Evolutionary conservation across 2,797 vertebrate genomes (phyloP).

Genomic region (Octomys mimax): DNA sequence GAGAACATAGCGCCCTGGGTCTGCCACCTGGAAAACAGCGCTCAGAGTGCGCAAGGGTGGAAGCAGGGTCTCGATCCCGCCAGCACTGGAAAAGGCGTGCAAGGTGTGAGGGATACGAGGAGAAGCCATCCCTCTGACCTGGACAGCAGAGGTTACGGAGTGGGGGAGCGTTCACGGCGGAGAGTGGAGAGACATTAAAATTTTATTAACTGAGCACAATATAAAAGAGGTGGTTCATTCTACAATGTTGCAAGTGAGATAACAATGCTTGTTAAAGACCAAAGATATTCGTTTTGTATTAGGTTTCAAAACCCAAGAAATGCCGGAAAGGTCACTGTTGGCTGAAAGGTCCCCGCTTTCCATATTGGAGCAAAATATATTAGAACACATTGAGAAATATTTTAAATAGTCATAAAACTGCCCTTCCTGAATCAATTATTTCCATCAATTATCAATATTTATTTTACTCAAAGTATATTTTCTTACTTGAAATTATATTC

Average conservation of each 20-base stretch:
- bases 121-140: background rate
- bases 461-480: slow-evolving; percentile 81
- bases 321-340: slow-evolving; percentile 91
- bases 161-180: background rate
- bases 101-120: background rate
- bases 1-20: background rate
- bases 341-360: slow-evolving; percentile 92
- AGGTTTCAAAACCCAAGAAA: slow-evolving; percentile 85
- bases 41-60: background rate
- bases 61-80: background rate
- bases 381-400: slow-evolving; percentile 74
- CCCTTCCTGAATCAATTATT: background rate
- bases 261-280: slow-evolving; percentile 41
- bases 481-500: background rate
- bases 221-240: background rate
- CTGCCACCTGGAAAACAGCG: background rate
- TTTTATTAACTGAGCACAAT: slow-evolving; percentile 16
- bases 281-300: slow-evolving; percentile 65
- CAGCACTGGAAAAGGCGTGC: background rate
- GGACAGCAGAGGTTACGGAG: background rate
- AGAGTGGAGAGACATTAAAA: background rate
- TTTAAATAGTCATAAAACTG: slow-evolving; percentile 23
- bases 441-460: slow-evolving; percentile 26
- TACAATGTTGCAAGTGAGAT: slow-evolving; percentile 1
- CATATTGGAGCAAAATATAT: slow-evolving; percentile 81